Evolutionary conservation across 2,888 invertebrate species (phyloP), one percentile per base, ranked within the genome.

Genomic region (Torymus texanus): DNA sequence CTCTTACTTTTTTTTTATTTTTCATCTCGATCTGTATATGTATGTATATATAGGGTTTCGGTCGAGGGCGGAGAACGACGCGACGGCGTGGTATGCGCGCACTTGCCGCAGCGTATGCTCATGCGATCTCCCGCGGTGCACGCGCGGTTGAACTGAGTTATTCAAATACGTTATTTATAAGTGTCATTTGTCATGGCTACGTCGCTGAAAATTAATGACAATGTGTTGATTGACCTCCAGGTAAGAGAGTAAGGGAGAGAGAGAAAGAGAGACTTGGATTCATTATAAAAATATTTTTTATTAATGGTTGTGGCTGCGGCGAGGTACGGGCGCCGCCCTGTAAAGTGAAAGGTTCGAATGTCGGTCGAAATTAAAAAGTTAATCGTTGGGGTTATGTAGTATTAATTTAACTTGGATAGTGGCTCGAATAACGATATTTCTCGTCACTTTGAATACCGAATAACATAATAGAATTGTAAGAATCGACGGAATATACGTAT

Each of bases 121-220:
- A n/a, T n/a, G 8, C 8, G 41, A 24, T 55, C 74, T 65, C 77
- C 80, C 77, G 77, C 62, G 8, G 77, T 16, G 76, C 56, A 16
- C 41, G 77, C 21, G 76, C 56, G 24, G 8, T 41, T 8, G 29
- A 72, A 66, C 72, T 53, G 72, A 68, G 67, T 59, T 76, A 72
- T 79, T 79, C 67, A 76, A 72, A 75, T 79, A 58, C 21, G 61
- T 72, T 29, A 75, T 71, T 74, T 72, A 79, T 78, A 78, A 62
- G 73, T 50, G 68, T 66, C 76, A 73, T 80, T 76, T 76, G 76
- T 76, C 80, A 76, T 29, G 73, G 51, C 51, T n/a, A 16, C 76
- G 63, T 18, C 29, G 62, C 62, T 53, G 61, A 55, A 67, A 67
- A 80, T 80, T 80, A 80, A 80, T 80, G 80, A 76, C 73, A 76